These are phyloP conservation scores for Deilephila elpenor DNA, from an alignment of 2,888 invertebrate genomes.

Conservation along the genomic window DNA sequence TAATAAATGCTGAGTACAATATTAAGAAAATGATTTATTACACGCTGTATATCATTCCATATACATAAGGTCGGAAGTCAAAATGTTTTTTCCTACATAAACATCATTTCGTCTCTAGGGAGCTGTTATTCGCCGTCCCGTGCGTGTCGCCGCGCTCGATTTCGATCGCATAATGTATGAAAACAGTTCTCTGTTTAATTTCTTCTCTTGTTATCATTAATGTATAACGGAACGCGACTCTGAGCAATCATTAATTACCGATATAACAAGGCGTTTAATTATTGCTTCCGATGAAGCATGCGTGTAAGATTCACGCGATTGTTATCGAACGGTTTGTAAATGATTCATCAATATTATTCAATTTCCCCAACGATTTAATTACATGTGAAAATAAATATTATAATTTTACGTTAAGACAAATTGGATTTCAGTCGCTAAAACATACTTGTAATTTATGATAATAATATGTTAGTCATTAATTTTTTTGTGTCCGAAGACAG, in stretches of 20 bases:
- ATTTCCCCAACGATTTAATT: background rate
- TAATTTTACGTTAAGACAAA: background rate
- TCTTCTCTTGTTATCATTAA: constrained; percentile 54
- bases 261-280: constrained; percentile 42
- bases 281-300: constrained; percentile 33
- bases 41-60: no score
- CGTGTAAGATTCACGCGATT: constrained; percentile 8
- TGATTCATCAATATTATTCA: constrained; percentile 4
- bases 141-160: constrained; percentile 63
- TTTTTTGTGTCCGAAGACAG: no score
- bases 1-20: no score
- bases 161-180: constrained; percentile 53
- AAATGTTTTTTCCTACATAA: constrained; percentile 11
- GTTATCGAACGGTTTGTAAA: constrained; percentile 7
- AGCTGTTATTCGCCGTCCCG: constrained; percentile 49
- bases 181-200: constrained; percentile 20
- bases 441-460: background rate
- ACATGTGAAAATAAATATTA: constrained; percentile 2
- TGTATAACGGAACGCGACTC: constrained; percentile 53
- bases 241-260: constrained; percentile 55
- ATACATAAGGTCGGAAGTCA: constrained; percentile 1
- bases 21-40: no score
- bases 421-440: background rate
- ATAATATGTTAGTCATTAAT: background rate
- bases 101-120: constrained; percentile 31